These are phyloP conservation scores for Magallana gigas DNA, from an alignment of 1,140 invertebrate species.

Conservation along the genomic window DNA sequence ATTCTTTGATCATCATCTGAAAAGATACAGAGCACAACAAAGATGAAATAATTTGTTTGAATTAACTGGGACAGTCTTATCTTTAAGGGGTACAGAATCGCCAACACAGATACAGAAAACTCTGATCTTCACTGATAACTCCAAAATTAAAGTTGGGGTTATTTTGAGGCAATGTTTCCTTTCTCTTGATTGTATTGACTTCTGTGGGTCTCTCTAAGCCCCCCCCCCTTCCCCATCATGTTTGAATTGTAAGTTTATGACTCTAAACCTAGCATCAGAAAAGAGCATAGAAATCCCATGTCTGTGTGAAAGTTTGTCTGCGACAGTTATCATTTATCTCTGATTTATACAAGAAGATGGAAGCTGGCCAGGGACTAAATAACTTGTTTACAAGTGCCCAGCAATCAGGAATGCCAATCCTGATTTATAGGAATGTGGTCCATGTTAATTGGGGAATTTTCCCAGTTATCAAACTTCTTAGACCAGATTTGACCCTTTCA, in stretches of 20 bases:
- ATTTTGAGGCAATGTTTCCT: background rate
- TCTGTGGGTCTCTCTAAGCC: background rate
- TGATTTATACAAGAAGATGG: too few species aligned
- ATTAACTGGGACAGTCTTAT: constrained; percentile 18
- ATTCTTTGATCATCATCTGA: constrained; percentile 27
- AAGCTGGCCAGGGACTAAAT: too few species aligned
- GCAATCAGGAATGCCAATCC: constrained; percentile 17
- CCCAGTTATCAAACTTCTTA: background rate
- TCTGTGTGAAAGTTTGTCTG: too few species aligned
- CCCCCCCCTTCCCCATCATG: too few species aligned
- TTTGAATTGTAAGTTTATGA: too few species aligned
- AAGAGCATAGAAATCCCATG: too few species aligned
- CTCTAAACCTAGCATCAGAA: too few species aligned
- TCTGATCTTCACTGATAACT: background rate
- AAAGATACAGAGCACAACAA: constrained; percentile 3
- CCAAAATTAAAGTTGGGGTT: background rate
- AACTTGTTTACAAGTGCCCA: too few species aligned
- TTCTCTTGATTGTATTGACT: background rate
- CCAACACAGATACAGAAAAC: background rate
- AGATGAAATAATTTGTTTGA: constrained; percentile 3
- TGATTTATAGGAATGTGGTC: constrained; percentile 14
- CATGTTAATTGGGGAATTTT: background rate
- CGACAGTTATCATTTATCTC: too few species aligned
- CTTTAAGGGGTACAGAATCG: background rate
- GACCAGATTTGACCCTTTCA: background rate